Conservation (phyloP, 2,113 vertebrate species). For the Thunnus maccoyii region DNA sequence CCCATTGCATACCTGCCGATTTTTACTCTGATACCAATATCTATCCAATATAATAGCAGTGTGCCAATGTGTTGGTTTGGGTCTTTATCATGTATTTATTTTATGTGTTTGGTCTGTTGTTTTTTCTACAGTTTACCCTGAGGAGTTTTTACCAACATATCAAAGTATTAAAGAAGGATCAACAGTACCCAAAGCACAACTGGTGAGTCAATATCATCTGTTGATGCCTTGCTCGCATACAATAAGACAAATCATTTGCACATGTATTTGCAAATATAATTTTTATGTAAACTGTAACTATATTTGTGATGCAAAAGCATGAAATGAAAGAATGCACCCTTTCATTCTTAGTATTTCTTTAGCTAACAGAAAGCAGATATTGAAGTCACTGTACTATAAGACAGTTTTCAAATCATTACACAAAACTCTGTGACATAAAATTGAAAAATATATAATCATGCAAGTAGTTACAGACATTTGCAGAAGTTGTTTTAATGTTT, state of each 20-base stretch:
- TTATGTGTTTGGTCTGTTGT: background rate
- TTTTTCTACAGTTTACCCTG: slow-evolving; percentile 73
- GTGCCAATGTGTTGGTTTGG: background rate
- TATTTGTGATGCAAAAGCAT: background rate
- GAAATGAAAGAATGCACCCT: too few relatives aligned
- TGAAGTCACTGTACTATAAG: background rate
- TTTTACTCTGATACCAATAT: background rate
- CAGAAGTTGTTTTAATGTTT: background rate
- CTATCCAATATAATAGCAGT: too few relatives aligned
- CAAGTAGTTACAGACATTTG: background rate
- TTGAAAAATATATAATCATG: background rate
- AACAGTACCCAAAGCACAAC: slow-evolving; percentile 37
- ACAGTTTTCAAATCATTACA: background rate
- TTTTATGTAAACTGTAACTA: background rate
- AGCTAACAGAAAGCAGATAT: too few relatives aligned
- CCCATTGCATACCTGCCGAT: background rate
- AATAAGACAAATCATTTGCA: background rate
- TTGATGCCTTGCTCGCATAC: background rate
- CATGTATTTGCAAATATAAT: background rate
- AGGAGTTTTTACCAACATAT: slow-evolving; percentile 81
- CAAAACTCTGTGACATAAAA: background rate
- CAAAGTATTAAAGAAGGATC: slow-evolving; percentile 63
- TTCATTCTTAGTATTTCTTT: too few relatives aligned
- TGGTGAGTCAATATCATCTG: slow-evolving; percentile 72
- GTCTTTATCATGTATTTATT: background rate